phyloP scores from a whole-genome alignment of 1,140 invertebrate genomes.

The Scaptomyza hsui region DNA sequence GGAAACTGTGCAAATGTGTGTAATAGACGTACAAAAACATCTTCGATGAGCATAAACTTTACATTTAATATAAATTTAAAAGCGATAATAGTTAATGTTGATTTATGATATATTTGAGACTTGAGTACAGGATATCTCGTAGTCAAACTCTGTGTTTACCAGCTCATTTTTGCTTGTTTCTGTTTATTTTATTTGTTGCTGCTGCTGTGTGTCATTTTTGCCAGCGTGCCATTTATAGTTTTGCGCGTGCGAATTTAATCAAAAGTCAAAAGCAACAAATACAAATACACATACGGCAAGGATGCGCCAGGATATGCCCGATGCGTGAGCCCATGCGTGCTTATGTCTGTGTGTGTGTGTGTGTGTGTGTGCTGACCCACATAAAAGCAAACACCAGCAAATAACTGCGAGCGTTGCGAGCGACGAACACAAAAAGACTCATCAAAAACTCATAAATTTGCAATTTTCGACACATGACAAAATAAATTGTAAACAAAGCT shows the following conservation, averaged over 20 bases:
- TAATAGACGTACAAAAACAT: too few species aligned
- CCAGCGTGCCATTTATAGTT: conserved; percentile 44
- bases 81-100: too few species aligned
- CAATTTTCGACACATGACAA: conserved; percentile 81
- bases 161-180: conserved; percentile 1
- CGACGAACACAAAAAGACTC: conserved; percentile 73
- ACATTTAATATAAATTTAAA: too few species aligned
- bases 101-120: too few species aligned
- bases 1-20: too few species aligned
- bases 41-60: too few species aligned
- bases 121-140: too few species aligned
- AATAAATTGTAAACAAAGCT: conserved; percentile 79
- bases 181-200: conserved; percentile 4
- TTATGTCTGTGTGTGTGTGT: conserved; percentile 12
- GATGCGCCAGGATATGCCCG: conserved; percentile 38
- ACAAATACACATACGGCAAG: too few species aligned
- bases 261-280: conserved; percentile 79
- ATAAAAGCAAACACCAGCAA: conserved; percentile 63
- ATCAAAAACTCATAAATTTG: conserved; percentile 82
- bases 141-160: conserved; percentile 2
- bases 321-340: conserved; percentile 20
- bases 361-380: conserved; percentile 66
- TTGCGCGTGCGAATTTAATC: conserved; percentile 75
- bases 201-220: conserved; percentile 9
- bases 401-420: conserved; percentile 43